These are phyloP conservation scores for Drepana falcataria DNA, from an alignment of 2,888 invertebrate genomes.

Conservation along the genomic window DNA sequence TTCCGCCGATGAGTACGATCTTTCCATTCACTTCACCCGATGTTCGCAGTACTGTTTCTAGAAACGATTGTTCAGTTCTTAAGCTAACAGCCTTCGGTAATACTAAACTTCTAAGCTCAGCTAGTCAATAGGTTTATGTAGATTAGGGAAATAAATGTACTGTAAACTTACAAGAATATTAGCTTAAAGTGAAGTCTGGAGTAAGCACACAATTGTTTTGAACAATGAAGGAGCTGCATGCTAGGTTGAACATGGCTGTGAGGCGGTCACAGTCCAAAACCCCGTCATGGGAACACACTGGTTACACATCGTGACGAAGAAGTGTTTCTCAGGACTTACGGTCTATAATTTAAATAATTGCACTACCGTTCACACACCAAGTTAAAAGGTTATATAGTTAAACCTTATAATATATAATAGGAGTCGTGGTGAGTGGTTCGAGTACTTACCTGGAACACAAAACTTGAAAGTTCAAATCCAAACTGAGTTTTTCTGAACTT, in stretches of 20 bases:
- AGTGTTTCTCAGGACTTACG: conserved; percentile 30
- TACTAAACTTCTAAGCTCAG: conserved; percentile 28
- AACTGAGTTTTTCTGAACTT: too few relatives aligned
- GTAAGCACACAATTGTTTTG: conserved; percentile 14
- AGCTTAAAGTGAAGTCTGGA: conserved; percentile 2
- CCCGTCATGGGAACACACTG: conserved; percentile 64
- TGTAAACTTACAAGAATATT: background rate
- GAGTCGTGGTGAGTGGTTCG: too few relatives aligned
- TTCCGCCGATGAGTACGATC: conserved; percentile 44
- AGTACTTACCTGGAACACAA: too few relatives aligned
- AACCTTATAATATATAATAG: too few relatives aligned
- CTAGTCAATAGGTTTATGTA: conserved; percentile 22
- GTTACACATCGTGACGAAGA: conserved; percentile 45
- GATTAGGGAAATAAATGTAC: background rate
- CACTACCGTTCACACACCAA: background rate
- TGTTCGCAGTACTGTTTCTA: conserved; percentile 43
- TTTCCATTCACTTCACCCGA: conserved; percentile 44
- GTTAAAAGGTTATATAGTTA: too few relatives aligned
- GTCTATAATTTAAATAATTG: conserved; percentile 27
- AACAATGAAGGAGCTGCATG: conserved; percentile 26
- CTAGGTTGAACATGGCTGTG: conserved; percentile 32
- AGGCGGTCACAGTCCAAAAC: conserved; percentile 55
- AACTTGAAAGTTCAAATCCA: too few relatives aligned
- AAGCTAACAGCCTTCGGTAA: conserved; percentile 48
- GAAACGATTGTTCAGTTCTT: conserved; percentile 56